Evolutionary conservation across 2,888 invertebrate species (phyloP).

Genomic region (Pegoplata infirma): DNA sequence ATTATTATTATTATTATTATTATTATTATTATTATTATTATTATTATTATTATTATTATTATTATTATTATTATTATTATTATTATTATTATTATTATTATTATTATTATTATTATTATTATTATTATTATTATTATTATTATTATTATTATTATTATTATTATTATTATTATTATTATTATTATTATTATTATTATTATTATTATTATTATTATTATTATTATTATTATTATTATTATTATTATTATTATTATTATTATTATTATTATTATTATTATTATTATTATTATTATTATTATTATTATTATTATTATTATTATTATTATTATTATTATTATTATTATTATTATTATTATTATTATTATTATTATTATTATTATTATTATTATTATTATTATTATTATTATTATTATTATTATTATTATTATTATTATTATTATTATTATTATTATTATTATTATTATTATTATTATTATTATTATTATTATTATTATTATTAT

Average conservation of each 20-base stretch:
- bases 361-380: slow-evolving; percentile 2
- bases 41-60: slow-evolving; percentile 1
- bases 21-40: slow-evolving; percentile 1
- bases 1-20: slow-evolving; percentile 5
- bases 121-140: slow-evolving; percentile 5
- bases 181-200: slow-evolving; percentile 3
- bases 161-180: slow-evolving; percentile 1
- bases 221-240: slow-evolving; percentile 2
- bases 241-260: slow-evolving; percentile 1
- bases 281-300: background rate
- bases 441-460: slow-evolving; percentile 3
- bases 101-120: slow-evolving; percentile 1
- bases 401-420: slow-evolving; percentile 1
- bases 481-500: slow-evolving; percentile 17
- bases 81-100: slow-evolving; percentile 2
- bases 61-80: slow-evolving; percentile 2
- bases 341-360: slow-evolving; percentile 2
- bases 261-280: background rate
- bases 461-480: background rate
- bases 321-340: background rate
- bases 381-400: slow-evolving; percentile 1
- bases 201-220: slow-evolving; percentile 3
- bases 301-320: slow-evolving; percentile 1
- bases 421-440: slow-evolving; percentile 5
- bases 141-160: background rate